phyloP scores from a whole-genome alignment of 2,113 vertebrate genomes.

The Saimiri boliviensis region DNA sequence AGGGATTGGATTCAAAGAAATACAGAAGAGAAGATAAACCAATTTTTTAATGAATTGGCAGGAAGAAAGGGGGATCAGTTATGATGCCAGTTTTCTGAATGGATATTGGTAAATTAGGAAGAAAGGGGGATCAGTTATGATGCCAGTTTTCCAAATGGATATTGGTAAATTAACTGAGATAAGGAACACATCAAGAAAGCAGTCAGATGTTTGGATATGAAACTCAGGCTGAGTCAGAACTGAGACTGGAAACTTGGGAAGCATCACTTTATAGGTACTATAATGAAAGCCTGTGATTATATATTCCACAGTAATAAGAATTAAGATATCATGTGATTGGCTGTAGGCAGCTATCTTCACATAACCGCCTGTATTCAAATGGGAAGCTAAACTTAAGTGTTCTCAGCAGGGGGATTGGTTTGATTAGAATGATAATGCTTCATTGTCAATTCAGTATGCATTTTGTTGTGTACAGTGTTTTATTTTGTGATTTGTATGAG shows the following conservation, averaged over 20 bases:
- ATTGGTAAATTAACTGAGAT: slow-evolving; percentile 31
- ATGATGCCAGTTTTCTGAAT: neutral
- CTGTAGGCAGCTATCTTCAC: neutral
- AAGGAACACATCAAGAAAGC: neutral
- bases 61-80: neutral
- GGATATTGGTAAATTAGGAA: slow-evolving; percentile 5
- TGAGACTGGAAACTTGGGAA: slow-evolving; percentile 33
- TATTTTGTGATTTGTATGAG: neutral
- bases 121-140: neutral
- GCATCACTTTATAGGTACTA: neutral
- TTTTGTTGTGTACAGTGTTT: slow-evolving; percentile 28
- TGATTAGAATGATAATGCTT: neutral
- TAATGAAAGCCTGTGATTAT: slow-evolving; percentile 34
- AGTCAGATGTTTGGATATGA: slow-evolving; percentile 6
- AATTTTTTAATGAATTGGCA: neutral
- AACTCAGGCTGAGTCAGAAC: neutral
- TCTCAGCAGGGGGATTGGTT: neutral
- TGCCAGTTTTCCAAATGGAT: neutral
- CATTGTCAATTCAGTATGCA: neutral
- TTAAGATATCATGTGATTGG: slow-evolving; percentile 1
- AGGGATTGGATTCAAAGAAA: slow-evolving; percentile 22
- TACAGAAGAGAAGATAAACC: neutral
- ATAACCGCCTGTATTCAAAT: slow-evolving; percentile 18
- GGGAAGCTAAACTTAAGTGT: slow-evolving; percentile 16
- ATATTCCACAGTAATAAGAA: neutral